Base-by-base conservation (phyloP, 2,888 invertebrate species). In the Chrysomela aeneicollis region DNA sequence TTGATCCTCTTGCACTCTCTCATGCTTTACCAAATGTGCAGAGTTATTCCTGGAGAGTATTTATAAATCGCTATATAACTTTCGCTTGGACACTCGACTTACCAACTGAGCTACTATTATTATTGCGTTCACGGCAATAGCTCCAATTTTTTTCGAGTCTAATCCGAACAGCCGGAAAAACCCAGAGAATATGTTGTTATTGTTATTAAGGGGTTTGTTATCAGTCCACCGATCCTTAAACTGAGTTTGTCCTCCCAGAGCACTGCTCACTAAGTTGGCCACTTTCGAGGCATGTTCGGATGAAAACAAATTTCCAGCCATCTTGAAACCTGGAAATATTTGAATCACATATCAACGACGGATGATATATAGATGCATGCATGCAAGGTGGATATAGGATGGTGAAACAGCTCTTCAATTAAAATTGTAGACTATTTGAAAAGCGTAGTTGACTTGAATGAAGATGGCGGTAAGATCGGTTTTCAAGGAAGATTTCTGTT, bases 51-150 rank as follows among this genome's bases (percentile, higher is more conserved):
- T n/a, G n/a, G n/a, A n/a, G n/a, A n/a, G n/a, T n/a, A n/a, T n/a
- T n/a, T n/a, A n/a, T n/a, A n/a, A n/a, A n/a, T n/a, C n/a, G n/a
- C n/a, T n/a, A n/a, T n/a, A n/a, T n/a, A n/a, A n/a, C n/a, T n/a
- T n/a, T n/a, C n/a, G n/a, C n/a, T n/a, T n/a, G n/a, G n/a, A n/a
- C n/a, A n/a, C n/a, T n/a, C n/a, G n/a, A 64, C 86, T 85, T 82
- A 93, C 94, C 89, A 93, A 86, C 83, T 94, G 93, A 0, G 94
- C 93, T 15, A 94, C 86, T 81, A 93, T 92, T 69, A 94, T 89
- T 15, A 94, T 85, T 18, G 92, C 92, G 79, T 94, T 94, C 15
- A 94, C 87, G 12, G 93, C 92, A 46, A 94, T 89, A 0, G 94
- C 93, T 30, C 92, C 90, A 66, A 94, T 86, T 82, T 92, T 92